These are phyloP conservation scores for Scophthalmus maximus DNA, from an alignment of 2,113 vertebrate genomes.

Conservation along the genomic window DNA sequence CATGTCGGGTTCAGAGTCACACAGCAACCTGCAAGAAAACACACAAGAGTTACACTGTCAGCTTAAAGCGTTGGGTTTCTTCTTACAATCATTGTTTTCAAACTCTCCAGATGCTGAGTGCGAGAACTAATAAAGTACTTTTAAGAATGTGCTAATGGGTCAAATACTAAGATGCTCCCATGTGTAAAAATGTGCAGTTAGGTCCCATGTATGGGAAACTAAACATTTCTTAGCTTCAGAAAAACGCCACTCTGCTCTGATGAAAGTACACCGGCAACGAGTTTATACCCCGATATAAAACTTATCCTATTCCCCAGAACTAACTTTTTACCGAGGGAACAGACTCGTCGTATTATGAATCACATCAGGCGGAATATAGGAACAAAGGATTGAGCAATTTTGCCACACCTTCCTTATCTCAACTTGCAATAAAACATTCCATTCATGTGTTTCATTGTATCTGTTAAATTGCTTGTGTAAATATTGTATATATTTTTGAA, in stretches of 20 bases:
- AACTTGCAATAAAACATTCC: background rate
- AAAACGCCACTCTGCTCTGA: background rate
- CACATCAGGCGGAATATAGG: background rate
- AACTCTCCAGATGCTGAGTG: too few species aligned
- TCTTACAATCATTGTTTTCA: too few species aligned
- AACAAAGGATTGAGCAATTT: background rate
- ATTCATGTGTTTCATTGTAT: background rate
- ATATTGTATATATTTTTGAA: too few species aligned
- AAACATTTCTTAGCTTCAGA: background rate
- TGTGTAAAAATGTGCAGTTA: conserved; percentile 12
- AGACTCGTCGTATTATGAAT: background rate
- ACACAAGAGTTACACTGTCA: too few species aligned
- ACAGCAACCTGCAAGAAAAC: conserved; percentile 48
- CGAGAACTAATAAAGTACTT: too few species aligned
- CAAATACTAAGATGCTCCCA: conserved; percentile 7
- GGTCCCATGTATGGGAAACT: background rate
- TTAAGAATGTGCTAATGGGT: background rate
- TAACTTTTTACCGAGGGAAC: background rate
- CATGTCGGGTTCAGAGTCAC: conserved; percentile 15
- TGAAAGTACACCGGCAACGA: background rate
- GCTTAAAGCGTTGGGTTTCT: too few species aligned
- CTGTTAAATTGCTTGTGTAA: too few species aligned
- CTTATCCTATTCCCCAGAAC: background rate
- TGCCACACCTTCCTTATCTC: background rate
- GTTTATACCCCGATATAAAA: background rate